Evolutionary conservation across 2,113 vertebrate species (phyloP).

Genomic region (Megaceryle maxima): DNA sequence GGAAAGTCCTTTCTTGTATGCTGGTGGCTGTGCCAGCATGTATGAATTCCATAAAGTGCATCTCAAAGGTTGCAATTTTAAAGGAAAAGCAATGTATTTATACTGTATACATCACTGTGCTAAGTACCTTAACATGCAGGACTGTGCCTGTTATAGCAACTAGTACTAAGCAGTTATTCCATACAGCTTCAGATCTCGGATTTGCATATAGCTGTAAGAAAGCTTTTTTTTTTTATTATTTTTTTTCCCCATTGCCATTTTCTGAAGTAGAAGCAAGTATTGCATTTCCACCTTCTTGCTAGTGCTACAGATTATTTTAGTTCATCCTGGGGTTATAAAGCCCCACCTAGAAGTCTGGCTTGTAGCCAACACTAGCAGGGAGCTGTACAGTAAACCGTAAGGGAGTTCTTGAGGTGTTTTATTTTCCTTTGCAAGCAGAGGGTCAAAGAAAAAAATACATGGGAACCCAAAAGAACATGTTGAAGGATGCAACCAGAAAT

Average conservation of each 20-base stretch:
- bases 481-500: not conserved
- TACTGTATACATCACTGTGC: not conserved
- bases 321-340: slow-evolving; percentile 51
- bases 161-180: not conserved
- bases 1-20: not conserved
- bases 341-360: slow-evolving; percentile 41
- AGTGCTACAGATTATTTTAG: slow-evolving; percentile 28
- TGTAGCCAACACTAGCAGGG: not conserved
- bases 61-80: not conserved
- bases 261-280: not conserved
- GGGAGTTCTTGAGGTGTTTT: not conserved
- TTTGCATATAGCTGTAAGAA: not conserved
- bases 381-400: slow-evolving; percentile 2
- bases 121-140: not conserved
- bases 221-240: not conserved
- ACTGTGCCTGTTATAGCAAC: not conserved
- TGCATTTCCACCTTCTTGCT: not conserved
- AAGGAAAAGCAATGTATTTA: not conserved
- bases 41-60: not conserved
- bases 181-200: not conserved
- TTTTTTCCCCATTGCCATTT: not conserved
- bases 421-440: not conserved
- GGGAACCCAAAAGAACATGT: not conserved
- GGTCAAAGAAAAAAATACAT: not conserved
- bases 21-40: not conserved